phyloP scores from a whole-genome alignment of 2,113 vertebrate genomes.

The Perca schrenkii region DNA sequence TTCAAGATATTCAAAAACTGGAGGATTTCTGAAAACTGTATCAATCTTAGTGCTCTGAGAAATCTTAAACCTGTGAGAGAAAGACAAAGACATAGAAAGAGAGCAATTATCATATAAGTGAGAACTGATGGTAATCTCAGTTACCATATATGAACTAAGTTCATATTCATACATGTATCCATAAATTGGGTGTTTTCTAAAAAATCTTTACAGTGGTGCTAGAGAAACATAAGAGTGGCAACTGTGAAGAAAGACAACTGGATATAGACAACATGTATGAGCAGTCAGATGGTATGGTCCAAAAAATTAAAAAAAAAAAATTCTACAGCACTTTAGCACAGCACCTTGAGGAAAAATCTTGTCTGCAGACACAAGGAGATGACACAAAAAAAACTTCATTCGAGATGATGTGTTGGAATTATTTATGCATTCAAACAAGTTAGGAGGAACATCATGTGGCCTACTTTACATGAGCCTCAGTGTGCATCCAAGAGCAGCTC shows the following conservation, averaged over 20 bases:
- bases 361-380: conserved; percentile 11
- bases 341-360: not conserved
- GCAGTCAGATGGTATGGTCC: not conserved
- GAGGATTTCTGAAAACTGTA: conserved; percentile 99
- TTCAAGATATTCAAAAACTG: conserved; percentile 99
- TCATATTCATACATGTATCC: not conserved
- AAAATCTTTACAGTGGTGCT: not conserved
- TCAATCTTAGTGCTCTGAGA: conserved; percentile 97
- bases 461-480: conserved; percentile 49
- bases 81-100: conserved; percentile 6
- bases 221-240: not conserved
- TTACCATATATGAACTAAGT: too few species aligned
- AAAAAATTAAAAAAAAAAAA: too few species aligned
- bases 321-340: not conserved
- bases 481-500: conserved; percentile 49
- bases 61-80: conserved; percentile 93
- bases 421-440: conserved; percentile 52
- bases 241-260: not conserved
- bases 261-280: not conserved
- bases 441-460: conserved; percentile 37
- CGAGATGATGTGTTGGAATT: conserved; percentile 30
- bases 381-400: conserved; percentile 19
- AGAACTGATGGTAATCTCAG: not conserved
- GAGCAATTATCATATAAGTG: not conserved
- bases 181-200: not conserved